Percentiles rank a stretch among this genome's conserved stretches.
phyloP scores from a whole-genome alignment of 2,888 invertebrate genomes.

The Dolichopus griseipennis region DNA sequence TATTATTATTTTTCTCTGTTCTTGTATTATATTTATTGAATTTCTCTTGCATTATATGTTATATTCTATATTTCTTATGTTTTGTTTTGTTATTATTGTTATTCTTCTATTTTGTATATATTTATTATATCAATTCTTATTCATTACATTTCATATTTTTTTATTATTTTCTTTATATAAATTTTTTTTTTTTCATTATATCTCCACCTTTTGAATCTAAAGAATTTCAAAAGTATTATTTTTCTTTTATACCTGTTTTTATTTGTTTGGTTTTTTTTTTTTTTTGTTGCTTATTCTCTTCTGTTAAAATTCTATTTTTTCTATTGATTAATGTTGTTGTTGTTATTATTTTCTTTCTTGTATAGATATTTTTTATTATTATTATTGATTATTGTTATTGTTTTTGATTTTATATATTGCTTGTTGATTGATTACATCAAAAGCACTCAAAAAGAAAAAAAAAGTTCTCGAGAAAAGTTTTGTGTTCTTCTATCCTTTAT shows the following conservation, averaged over 20 bases:
- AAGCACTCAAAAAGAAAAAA: constrained; percentile 6
- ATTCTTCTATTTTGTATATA: background rate
- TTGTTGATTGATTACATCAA: constrained; percentile 3
- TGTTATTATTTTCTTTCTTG: background rate
- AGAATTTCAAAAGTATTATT: background rate
- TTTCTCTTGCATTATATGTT: background rate
- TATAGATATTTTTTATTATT: background rate
- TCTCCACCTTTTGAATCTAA: background rate
- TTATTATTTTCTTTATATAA: too few relatives aligned
- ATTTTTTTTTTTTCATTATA: background rate
- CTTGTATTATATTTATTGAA: too few relatives aligned
- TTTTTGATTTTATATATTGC: background rate
- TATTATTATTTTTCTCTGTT: too few relatives aligned
- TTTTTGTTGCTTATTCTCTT: background rate
- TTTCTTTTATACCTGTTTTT: too few relatives aligned
- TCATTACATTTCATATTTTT: background rate
- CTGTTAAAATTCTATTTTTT: background rate
- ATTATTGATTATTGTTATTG: background rate
- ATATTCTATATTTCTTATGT: background rate
- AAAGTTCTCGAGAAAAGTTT: constrained; percentile 2
- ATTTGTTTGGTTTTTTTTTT: too few relatives aligned
- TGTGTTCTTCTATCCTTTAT: too few relatives aligned
- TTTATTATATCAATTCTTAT: background rate
- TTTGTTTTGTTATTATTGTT: too few relatives aligned
- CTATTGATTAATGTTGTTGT: background rate